These are phyloP conservation scores for Thelaira solivaga DNA, from an alignment of 2,888 invertebrate genomes.

Conservation along the genomic window DNA sequence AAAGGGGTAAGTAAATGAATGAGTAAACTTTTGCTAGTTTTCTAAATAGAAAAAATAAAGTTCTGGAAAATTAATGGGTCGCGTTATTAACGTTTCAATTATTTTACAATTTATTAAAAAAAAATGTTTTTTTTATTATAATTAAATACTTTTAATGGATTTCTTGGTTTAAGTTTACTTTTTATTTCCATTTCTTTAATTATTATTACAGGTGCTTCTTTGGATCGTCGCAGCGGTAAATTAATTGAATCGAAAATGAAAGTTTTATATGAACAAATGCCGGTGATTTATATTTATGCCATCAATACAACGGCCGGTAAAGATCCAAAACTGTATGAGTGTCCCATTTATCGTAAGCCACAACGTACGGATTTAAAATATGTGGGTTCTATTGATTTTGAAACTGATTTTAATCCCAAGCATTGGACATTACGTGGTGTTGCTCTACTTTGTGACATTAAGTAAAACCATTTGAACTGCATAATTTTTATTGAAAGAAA, in stretches of 20 bases:
- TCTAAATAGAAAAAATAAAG: conserved; percentile 9
- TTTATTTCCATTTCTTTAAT: neutral
- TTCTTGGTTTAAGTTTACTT: neutral
- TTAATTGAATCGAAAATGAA: conserved; percentile 95
- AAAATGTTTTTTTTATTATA: neutral
- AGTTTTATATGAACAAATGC: conserved; percentile 96
- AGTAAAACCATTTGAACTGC: conserved; percentile 79
- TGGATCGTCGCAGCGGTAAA: conserved; percentile 92
- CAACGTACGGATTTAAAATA: conserved; percentile 96
- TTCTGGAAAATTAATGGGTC: neutral
- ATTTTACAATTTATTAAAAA: conserved; percentile 7
- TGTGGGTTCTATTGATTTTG: conserved; percentile 95
- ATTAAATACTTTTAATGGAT: conserved; percentile 3
- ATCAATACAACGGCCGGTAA: conserved; percentile 95
- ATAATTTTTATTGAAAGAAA: no score
- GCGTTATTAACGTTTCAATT: conserved; percentile 45
- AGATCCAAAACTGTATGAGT: conserved; percentile 94
- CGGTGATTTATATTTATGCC: conserved; percentile 96
- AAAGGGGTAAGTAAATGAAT: neutral
- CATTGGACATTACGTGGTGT: conserved; percentile 98
- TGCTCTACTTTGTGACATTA: conserved; percentile 97
- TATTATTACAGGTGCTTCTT: conserved; percentile 82
- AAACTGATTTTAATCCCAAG: conserved; percentile 92
- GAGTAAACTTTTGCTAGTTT: neutral
- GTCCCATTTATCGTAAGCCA: conserved; percentile 97